These are phyloP conservation scores for Teleogryllus oceanicus DNA, from an alignment of 2,888 invertebrate species.

Conservation along the genomic window DNA sequence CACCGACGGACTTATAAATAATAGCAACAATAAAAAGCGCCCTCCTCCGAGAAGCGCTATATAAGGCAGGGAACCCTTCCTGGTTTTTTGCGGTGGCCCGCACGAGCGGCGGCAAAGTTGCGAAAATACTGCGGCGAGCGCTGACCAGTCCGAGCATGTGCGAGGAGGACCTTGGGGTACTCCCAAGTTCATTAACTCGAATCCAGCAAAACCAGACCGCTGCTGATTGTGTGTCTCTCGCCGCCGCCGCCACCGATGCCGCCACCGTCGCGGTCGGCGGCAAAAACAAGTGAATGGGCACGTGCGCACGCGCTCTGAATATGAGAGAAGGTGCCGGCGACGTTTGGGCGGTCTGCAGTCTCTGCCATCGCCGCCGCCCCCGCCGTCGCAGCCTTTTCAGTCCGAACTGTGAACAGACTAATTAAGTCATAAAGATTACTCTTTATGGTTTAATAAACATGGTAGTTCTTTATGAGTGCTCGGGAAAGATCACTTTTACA, in stretches of 20 bases:
- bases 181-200: background rate
- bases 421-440: constrained; percentile 18
- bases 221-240: background rate
- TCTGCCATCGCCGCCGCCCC: too few species aligned
- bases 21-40: constrained; percentile 7
- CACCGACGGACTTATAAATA: background rate
- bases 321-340: too few species aligned
- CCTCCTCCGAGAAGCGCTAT: background rate
- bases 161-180: too few species aligned
- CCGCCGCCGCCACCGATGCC: background rate
- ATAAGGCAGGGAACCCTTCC: too few species aligned
- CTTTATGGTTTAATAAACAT: constrained; percentile 18
- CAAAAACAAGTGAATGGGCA: constrained; percentile 2
- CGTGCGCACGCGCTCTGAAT: background rate
- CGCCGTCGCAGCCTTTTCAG: background rate
- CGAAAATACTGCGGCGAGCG: too few species aligned
- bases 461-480: background rate
- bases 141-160: too few species aligned
- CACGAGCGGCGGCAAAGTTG: too few species aligned
- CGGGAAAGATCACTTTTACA: background rate
- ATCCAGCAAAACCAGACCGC: background rate
- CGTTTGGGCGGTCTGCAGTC: too few species aligned
- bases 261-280: background rate
- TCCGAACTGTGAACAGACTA: background rate
- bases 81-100: too few species aligned